Percentiles rank a stretch among this genome's conserved stretches.
Evolutionary conservation across 2,797 vertebrate species (phyloP).

Genomic region (Pogoniulus pusillus): DNA sequence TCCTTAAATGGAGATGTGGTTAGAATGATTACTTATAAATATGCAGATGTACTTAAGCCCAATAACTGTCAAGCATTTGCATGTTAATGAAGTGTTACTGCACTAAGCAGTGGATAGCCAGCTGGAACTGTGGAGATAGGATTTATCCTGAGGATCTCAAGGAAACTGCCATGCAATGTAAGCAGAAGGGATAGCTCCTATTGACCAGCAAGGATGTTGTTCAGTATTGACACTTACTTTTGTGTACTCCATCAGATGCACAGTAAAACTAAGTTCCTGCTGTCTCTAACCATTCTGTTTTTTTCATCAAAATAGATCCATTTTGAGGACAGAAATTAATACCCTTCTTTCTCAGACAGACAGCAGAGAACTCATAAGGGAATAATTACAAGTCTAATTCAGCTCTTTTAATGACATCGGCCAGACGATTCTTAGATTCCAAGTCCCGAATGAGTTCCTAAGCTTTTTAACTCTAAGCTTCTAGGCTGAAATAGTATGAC

Average conservation of each 20-base stretch:
- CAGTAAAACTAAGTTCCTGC: neutral
- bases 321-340: constrained; percentile 57
- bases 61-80: constrained; percentile 36
- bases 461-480: constrained; percentile 61
- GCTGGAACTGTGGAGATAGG: neutral
- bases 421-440: constrained; percentile 41
- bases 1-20: neutral
- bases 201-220: neutral
- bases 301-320: constrained; percentile 13
- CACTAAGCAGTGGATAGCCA: neutral
- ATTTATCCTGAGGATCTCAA: neutral
- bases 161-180: neutral
- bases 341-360: constrained; percentile 36
- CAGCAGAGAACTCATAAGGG: constrained; percentile 49
- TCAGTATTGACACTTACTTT: neutral
- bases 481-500: constrained; percentile 45
- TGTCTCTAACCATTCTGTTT: neutral
- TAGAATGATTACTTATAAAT: constrained; percentile 40
- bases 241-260: neutral
- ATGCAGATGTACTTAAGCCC: constrained; percentile 22
- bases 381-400: constrained; percentile 70
- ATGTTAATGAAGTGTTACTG: constrained; percentile 34
- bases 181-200: neutral
- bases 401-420: constrained; percentile 69
- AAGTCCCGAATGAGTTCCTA: constrained; percentile 52